Evolutionary conservation across 2,888 invertebrate species (phyloP).

Genomic region (Parthenolecanium corni): DNA sequence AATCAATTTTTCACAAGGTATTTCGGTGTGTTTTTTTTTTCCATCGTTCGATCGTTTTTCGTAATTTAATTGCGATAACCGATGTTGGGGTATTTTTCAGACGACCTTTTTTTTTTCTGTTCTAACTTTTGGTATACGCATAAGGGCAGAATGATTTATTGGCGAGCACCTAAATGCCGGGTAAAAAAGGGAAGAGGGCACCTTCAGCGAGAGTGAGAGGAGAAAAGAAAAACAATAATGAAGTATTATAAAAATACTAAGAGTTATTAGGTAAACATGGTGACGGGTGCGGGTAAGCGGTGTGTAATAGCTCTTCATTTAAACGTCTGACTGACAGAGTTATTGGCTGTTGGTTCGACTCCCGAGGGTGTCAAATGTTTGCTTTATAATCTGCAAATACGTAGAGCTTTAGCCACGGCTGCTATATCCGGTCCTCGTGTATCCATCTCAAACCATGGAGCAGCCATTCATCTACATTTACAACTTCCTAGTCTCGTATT

Average conservation of each 20-base stretch:
- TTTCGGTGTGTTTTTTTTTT: too few relatives aligned
- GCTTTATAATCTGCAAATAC: constrained; percentile 20
- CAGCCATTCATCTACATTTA: constrained; percentile 28
- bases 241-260: constrained; percentile 28
- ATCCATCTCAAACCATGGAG: constrained; percentile 20
- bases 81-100: background rate
- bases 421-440: constrained; percentile 25
- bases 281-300: constrained; percentile 16
- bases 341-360: constrained; percentile 18
- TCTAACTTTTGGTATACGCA: background rate
- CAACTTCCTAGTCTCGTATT: constrained; percentile 29
- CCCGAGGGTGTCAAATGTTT: constrained; percentile 27
- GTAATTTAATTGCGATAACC: constrained; percentile 8
- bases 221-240: constrained; percentile 22
- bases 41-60: background rate
- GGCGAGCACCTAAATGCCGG: background rate
- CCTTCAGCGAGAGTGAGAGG: too few relatives aligned
- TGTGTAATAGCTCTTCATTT: constrained; percentile 28
- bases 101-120: background rate
- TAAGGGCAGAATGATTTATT: constrained; percentile 23
- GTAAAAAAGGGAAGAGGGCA: too few relatives aligned
- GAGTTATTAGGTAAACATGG: constrained; percentile 24
- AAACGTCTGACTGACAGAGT: constrained; percentile 29
- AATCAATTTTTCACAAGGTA: constrained; percentile 7
- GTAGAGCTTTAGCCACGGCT: constrained; percentile 15